Conservation (phyloP, 2,888 invertebrate species). For the Thera obeliscata region DNA sequence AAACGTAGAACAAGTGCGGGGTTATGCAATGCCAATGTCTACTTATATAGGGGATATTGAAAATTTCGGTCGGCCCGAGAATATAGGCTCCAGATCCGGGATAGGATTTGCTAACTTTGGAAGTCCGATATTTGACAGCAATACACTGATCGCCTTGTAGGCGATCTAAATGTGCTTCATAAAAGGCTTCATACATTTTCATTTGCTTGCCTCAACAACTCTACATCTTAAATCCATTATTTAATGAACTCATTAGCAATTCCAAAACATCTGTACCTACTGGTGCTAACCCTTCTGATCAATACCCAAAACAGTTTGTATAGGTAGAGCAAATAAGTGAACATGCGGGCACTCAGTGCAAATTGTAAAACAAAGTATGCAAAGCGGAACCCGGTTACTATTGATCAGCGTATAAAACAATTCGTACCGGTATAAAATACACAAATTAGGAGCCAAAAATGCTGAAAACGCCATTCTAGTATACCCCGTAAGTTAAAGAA, state of each 20-base stretch:
- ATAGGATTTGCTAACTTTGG: too few species aligned
- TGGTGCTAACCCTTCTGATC: slow-evolving; percentile 18
- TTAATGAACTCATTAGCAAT: not conserved
- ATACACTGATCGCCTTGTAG: too few species aligned
- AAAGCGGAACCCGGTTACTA: slow-evolving; percentile 47
- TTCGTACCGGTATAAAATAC: slow-evolving; percentile 71
- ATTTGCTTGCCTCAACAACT: not conserved
- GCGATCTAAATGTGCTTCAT: too few species aligned
- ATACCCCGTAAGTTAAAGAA: slow-evolving; percentile 34
- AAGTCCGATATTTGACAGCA: too few species aligned
- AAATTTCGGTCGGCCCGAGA: too few species aligned
- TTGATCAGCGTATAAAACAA: slow-evolving; percentile 62
- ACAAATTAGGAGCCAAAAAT: slow-evolving; percentile 58
- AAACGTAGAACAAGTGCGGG: too few species aligned
- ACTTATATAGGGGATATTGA: too few species aligned
- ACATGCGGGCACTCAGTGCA: slow-evolving; percentile 61
- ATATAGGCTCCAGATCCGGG: too few species aligned
- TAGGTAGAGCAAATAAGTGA: slow-evolving; percentile 49
- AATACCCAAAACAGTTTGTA: slow-evolving; percentile 37
- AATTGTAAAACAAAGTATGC: slow-evolving; percentile 59
- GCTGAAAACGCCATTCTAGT: slow-evolving; percentile 28
- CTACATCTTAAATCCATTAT: not conserved
- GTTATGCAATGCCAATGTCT: too few species aligned
- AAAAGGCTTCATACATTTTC: too few species aligned
- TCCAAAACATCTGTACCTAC: not conserved